Conservation (phyloP, 2,888 invertebrate genomes). For the Pelosia muscerda region DNA sequence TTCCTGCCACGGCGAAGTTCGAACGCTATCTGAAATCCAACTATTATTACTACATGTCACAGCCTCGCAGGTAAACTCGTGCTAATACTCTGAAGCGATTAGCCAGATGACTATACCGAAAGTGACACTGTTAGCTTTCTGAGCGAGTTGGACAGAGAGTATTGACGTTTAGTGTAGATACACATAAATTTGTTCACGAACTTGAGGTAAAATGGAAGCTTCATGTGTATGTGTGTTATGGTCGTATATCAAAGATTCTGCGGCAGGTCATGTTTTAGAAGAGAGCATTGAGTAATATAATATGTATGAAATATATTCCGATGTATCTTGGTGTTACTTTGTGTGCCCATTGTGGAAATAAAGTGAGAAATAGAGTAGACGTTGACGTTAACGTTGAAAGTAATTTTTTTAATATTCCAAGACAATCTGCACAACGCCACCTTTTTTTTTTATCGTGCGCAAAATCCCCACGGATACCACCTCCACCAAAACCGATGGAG, state of each 20-base stretch:
- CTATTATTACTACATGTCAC: slow-evolving; percentile 10
- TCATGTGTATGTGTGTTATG: background rate
- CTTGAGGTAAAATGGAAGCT: background rate
- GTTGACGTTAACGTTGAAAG: too few relatives aligned
- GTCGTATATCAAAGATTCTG: slow-evolving; percentile 4
- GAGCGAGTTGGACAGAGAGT: background rate
- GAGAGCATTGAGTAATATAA: background rate
- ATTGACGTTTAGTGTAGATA: background rate
- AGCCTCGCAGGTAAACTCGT: slow-evolving; percentile 3
- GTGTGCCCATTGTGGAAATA: background rate
- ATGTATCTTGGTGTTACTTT: background rate
- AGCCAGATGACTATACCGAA: background rate
- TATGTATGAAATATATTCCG: slow-evolving; percentile 1
- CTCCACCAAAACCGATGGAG: too few relatives aligned
- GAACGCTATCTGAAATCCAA: slow-evolving; percentile 15
- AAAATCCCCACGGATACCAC: too few relatives aligned
- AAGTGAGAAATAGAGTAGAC: background rate
- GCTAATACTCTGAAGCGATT: background rate
- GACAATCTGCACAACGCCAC: too few relatives aligned
- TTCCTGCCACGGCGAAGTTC: slow-evolving; percentile 3
- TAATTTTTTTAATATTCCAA: too few relatives aligned
- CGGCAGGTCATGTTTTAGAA: background rate
- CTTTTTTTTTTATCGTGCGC: too few relatives aligned
- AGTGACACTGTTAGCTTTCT: background rate
- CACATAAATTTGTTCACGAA: background rate